Evolutionary conservation across 2,113 vertebrate species (phyloP).

Genomic region (Sander vitreus): DNA sequence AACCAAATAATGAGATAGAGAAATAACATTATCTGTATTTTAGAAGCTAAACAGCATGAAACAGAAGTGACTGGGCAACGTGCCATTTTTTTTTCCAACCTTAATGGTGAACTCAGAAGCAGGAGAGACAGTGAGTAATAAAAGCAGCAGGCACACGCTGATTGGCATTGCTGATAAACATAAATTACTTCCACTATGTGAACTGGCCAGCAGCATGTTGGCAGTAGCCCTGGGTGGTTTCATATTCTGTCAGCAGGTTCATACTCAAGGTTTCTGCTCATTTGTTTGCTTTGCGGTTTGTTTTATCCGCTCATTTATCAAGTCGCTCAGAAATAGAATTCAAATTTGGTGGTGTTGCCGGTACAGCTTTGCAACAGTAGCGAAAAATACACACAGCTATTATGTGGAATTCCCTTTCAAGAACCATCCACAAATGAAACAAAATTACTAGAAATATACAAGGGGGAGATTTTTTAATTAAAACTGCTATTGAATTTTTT

Average conservation of each 20-base stretch:
- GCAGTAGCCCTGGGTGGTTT: constrained; percentile 41
- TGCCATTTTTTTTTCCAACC: constrained; percentile 12
- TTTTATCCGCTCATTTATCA: constrained; percentile 42
- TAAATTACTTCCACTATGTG: constrained; percentile 77
- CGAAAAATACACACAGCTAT: background rate
- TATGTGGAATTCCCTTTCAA: constrained; percentile 39
- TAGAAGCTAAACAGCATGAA: constrained; percentile 17
- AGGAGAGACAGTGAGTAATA: constrained; percentile 24
- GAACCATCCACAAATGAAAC: constrained; percentile 64
- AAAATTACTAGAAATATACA: constrained; percentile 56
- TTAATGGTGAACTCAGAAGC: constrained; percentile 14
- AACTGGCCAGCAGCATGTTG: constrained; percentile 51
- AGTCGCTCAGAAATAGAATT: constrained; percentile 5
- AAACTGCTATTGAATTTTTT: constrained; percentile 55
- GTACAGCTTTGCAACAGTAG: background rate
- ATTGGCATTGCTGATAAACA: constrained; percentile 78
- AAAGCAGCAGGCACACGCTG: constrained; percentile 71
- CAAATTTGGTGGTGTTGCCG: background rate
- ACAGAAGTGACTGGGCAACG: background rate
- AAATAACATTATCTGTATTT: constrained; percentile 14
- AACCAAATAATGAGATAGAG: background rate
- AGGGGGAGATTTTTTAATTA: constrained; percentile 58
- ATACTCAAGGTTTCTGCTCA: constrained; percentile 67
- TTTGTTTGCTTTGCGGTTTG: constrained; percentile 57
- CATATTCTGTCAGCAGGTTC: constrained; percentile 33